Evolutionary conservation across 2,888 invertebrate species (phyloP), one percentile per base, ranked within the genome.

Genomic region (Drosophila putrida): DNA sequence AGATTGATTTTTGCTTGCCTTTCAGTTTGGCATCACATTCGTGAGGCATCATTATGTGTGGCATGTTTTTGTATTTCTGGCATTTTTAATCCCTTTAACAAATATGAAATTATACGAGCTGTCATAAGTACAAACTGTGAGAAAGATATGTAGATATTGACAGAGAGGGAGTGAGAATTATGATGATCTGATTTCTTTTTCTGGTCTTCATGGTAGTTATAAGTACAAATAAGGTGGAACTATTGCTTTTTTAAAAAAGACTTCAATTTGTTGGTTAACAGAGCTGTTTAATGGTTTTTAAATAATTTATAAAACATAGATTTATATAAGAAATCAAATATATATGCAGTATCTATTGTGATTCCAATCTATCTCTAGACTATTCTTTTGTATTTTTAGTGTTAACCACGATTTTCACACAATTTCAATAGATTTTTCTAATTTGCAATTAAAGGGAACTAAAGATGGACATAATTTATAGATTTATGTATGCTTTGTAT

Each of bases 1-100:
- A 83, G 89, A 82, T 83, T 71, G 75, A 72, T 83, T 86, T 83
- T 86, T 77, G 84, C 68, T 71, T 68, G 87, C 87, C 72, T 83
- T 66, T 77, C 85, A 82, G 68, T 75, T 66, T 11, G 60, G 31
- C 53, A 25, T 54, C 41, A 59, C 61, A 39, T 57, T 68, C 65
- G 51, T 66, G 51, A 50, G 50, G 53, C 55, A 58, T 55, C 62
- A 63, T 53, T 59, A 49, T 59, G 61, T 78, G 65, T 71, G 51
- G 71, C 66, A 62, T 68, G 47, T 60, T 61, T 20, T 55, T 46
- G 39, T 62, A 41, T 74, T 79, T 62, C 70, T 43, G 41, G 55
- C 63, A 69, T 49, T 27, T 62, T 46, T 65, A 72, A 70, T 70
- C 61, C 69, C 57, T 78, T 71, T 71, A 71, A 88, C 85, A 88